phyloP scores from a whole-genome alignment of 1,140 invertebrate genomes.

The Nymphalis io region DNA sequence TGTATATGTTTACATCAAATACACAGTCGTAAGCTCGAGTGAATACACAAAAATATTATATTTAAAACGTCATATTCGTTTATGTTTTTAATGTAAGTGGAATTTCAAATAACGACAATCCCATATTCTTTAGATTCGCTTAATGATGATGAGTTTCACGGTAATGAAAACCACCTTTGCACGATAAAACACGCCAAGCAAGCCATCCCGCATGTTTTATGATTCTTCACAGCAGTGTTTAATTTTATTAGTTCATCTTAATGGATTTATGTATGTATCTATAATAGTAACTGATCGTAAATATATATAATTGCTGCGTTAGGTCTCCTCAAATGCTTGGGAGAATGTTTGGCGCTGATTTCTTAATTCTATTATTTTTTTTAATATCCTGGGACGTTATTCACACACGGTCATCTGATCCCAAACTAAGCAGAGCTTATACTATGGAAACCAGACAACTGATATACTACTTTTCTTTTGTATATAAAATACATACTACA shows the following conservation, averaged over 20 bases:
- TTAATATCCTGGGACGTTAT: too few species aligned
- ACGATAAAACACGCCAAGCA: conserved; percentile 7
- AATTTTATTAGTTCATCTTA: background rate
- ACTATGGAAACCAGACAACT: too few species aligned
- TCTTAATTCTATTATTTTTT: too few species aligned
- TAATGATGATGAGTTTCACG: conserved; percentile 23
- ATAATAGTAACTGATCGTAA: too few species aligned
- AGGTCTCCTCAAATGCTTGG: too few species aligned
- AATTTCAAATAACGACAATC: background rate
- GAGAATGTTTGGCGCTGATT: too few species aligned
- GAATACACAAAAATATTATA: background rate
- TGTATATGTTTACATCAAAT: conserved; percentile 5
- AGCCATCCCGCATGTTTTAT: background rate
- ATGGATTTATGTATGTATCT: background rate
- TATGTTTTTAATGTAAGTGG: background rate
- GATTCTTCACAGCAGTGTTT: background rate
- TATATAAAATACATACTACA: too few species aligned
- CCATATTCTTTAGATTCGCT: background rate
- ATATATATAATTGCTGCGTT: too few species aligned
- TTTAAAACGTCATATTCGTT: conserved; percentile 1
- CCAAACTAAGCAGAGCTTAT: too few species aligned
- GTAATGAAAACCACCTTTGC: conserved; percentile 23
- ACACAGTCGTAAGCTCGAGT: background rate
- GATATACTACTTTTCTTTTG: too few species aligned
- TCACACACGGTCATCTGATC: too few species aligned